Base-by-base conservation (phyloP, 2,888 invertebrate species). In the Drosophila fulvimacula region DNA sequence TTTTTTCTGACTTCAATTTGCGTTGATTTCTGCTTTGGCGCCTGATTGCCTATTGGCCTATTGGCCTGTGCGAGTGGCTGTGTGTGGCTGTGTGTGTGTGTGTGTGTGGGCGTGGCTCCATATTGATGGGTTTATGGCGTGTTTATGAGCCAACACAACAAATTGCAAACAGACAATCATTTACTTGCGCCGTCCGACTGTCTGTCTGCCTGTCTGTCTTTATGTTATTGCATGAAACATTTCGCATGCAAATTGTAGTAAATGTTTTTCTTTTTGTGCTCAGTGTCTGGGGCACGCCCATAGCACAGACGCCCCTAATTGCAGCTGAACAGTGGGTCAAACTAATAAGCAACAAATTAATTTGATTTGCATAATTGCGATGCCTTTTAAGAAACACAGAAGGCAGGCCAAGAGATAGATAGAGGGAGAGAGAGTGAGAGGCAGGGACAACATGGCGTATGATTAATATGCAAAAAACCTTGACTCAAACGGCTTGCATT, bases 291-390 rank as follows among this genome's bases (percentile, higher is more conserved):
- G 53, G 6, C 38, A 42, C 36, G 44, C 56, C 46, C 38, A 15
- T n/a, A 17, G 21, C 38, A 13, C 41, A 10, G 27, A 7, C 13
- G 13, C 21, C 49, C 42, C 32, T 32, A 73, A 76, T 72, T 79
- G 56, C 51, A 52, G 42, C 58, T 58, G 57, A 60, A n/a, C 75
- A 82, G 65, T 75, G 82, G 82, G 72, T 86, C 82, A 86, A 86
- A 86, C 70, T 86, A 86, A 83, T 83, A 81, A 81, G 69, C 56
- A 81, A 79, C 75, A 81, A 79, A 79, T 77, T 86, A 80, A 80
- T 69, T 80, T 73, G 66, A 82, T 84, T 80, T 79, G 77, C 70
- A 61, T 68, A 77, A 65, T 63, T 76, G 67, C 41, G 41, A 52
- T 17, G 38, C 44, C 68, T 38, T 52, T 52, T 11, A 38, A 24